Evolutionary conservation across 2,888 invertebrate species (phyloP).

Genomic region (Iselma pallidipennis): DNA sequence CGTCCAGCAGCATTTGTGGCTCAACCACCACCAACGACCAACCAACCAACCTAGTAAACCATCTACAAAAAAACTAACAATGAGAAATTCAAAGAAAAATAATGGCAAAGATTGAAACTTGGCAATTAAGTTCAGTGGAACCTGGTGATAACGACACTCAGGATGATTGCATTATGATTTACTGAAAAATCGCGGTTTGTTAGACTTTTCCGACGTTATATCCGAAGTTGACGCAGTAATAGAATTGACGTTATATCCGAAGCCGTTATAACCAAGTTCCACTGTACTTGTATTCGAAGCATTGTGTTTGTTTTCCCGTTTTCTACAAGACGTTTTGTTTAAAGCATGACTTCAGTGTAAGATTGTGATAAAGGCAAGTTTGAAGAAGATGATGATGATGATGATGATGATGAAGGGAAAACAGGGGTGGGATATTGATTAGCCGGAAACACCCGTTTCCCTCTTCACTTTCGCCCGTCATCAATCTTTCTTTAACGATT

Average conservation of each 20-base stretch:
- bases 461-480: constrained; percentile 31
- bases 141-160: too few species aligned
- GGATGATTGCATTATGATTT: too few species aligned
- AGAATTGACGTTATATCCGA: too few species aligned
- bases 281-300: too few species aligned
- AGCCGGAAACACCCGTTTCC: constrained; percentile 15
- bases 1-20: constrained; percentile 10
- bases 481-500: constrained; percentile 41
- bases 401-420: not conserved
- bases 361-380: too few species aligned
- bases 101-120: not conserved
- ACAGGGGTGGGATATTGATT: constrained; percentile 15
- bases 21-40: not conserved
- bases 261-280: too few species aligned
- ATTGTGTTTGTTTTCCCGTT: too few species aligned
- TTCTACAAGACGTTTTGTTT: not conserved
- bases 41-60: not conserved
- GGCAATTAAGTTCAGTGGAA: too few species aligned
- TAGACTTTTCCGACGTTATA: too few species aligned
- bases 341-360: not conserved
- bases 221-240: too few species aligned
- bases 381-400: too few species aligned
- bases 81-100: not conserved
- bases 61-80: not conserved
- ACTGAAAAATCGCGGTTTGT: too few species aligned